These are phyloP conservation scores for Acrobasis repandana DNA, from an alignment of 2,888 invertebrate genomes.

Conservation along the genomic window DNA sequence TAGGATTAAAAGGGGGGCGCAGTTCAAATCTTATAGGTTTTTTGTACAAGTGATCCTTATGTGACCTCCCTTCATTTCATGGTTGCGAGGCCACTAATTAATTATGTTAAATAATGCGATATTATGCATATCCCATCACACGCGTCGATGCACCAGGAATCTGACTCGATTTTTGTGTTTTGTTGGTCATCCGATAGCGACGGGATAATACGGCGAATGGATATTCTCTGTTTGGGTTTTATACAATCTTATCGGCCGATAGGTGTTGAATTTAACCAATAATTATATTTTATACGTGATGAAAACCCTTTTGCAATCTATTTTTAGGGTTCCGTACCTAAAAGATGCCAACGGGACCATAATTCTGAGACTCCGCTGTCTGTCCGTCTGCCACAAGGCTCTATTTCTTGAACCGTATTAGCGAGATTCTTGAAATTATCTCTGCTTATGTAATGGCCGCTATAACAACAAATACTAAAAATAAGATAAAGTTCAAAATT, in stretches of 20 bases:
- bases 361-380: too few species aligned
- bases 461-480: too few species aligned
- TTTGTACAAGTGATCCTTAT: neutral
- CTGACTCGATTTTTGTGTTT: constrained; percentile 32
- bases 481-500: too few species aligned
- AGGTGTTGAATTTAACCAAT: constrained; percentile 4
- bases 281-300: neutral
- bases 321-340: too few species aligned
- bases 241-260: constrained; percentile 15
- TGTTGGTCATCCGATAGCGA: constrained; percentile 16
- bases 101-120: constrained; percentile 78
- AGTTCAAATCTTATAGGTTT: too few species aligned
- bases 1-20: too few species aligned
- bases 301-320: too few species aligned
- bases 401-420: too few species aligned
- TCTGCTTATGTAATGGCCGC: too few species aligned
- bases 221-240: constrained; percentile 16
- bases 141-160: constrained; percentile 54
- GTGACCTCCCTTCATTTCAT: neutral
- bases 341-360: too few species aligned
- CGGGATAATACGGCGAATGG: constrained; percentile 9
- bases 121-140: constrained; percentile 77
- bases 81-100: constrained; percentile 55
- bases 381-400: too few species aligned
- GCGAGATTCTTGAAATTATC: too few species aligned